Evolutionary conservation across 2,797 vertebrate species (phyloP).

Genomic region (Huso huso): DNA sequence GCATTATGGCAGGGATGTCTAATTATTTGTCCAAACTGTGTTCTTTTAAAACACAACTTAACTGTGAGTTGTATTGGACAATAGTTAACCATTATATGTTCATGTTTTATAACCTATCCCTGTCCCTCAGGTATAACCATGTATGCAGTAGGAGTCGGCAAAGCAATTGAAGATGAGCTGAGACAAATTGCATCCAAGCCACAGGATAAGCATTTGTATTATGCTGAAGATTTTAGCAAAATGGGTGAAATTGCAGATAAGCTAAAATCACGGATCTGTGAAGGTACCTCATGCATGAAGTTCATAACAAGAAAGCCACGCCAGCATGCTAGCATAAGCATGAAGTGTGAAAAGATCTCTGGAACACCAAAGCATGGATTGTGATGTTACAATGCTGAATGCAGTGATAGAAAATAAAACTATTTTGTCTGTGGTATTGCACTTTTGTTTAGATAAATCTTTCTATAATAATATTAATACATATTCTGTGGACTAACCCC

Average conservation of each 20-base stretch:
- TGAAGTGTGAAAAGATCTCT: background rate
- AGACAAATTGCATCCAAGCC: constrained; percentile 81
- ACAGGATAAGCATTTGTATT: constrained; percentile 72
- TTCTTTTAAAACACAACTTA: too few species aligned
- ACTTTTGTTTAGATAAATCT: too few species aligned
- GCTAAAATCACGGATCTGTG: constrained; percentile 75
- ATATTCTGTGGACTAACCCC: too few species aligned
- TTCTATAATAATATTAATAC: too few species aligned
- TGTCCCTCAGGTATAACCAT: constrained; percentile 67
- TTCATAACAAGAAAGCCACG: background rate
- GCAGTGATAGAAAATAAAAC: background rate
- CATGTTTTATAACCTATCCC: background rate
- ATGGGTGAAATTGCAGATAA: constrained; percentile 79
- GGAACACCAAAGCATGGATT: background rate
- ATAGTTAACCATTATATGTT: background rate
- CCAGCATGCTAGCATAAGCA: background rate
- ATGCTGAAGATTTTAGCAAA: constrained; percentile 74
- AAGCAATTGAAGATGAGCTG: constrained; percentile 82
- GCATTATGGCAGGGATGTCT: too few species aligned
- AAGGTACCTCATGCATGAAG: constrained; percentile 54
- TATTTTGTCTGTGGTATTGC: background rate
- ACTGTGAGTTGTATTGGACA: too few species aligned
- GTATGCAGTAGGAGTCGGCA: constrained; percentile 81
- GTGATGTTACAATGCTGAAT: background rate
- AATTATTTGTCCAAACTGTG: too few species aligned